Evolutionary conservation across 2,113 vertebrate genomes (phyloP), one percentile per base, ranked within the genome.

Genomic region (Opisthocomus hoazin): DNA sequence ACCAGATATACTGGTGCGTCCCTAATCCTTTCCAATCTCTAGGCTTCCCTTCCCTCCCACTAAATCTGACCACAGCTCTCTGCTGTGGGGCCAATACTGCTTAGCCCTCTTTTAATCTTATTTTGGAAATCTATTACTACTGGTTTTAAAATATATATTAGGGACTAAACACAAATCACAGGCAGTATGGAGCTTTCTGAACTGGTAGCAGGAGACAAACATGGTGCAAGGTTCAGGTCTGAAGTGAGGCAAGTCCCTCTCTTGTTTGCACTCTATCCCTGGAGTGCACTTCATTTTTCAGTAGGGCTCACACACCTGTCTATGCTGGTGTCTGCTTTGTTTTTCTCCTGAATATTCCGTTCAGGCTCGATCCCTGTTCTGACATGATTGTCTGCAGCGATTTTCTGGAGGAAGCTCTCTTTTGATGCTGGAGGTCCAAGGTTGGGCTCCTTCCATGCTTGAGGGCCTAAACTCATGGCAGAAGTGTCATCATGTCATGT

Each of bases 1-100:
- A 94, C 93, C 94, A 97, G 91, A 95, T 97, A 96, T 36, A 65
- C 73, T 64, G 66, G 89, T 95, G 89, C 78, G 95, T 93, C n/a
- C 48, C 34, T 90, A 89, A 96, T 89, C 80, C 68, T 90, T 92
- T 78, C 69, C 86, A 95, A 60, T 77, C 81, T 89, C 66, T 36
- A 93, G 82, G 91, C 54, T 96, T 96, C 74, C 89, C 96, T 69
- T 93, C 89, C 84, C 73, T 94, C 86, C 84, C 65, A 41, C 86
- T 89, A 50, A 90, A 79, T 45, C 76, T 86, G 86, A 92, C 91
- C 94, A 94, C 91, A 94, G 65, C 27, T 82, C 70, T 87, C 80
- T 96, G 89, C 94, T 93, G 16, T 70, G 29, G 41, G 79, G 71
- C 93, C 76, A 84, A 8, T 78, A 56, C 34, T 94, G 51, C 61